Percentiles rank a stretch among this genome's conserved stretches.
phyloP scores from a whole-genome alignment of 2,888 invertebrate species.

The Drosophila mulleri region DNA sequence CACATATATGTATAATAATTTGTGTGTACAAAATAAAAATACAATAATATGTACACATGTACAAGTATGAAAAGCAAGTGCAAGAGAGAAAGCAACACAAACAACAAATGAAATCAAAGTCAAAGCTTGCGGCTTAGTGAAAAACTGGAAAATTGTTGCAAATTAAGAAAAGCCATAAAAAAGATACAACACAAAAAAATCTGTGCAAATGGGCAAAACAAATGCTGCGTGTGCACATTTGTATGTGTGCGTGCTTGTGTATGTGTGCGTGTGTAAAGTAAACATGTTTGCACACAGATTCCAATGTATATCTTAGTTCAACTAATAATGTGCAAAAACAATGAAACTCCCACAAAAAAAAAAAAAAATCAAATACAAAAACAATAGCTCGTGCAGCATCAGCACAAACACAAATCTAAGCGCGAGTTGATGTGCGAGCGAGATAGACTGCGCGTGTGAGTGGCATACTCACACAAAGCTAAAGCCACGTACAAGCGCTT shows the following conservation, averaged over 20 bases:
- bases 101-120: conserved; percentile 35
- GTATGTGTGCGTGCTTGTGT: conserved; percentile 7
- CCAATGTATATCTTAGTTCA: conserved; percentile 5
- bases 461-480: conserved; percentile 27
- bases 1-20: conserved; percentile 1
- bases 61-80: conserved; percentile 23
- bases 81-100: conserved; percentile 51
- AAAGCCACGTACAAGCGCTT: conserved; percentile 49
- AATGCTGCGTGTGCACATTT: conserved; percentile 19
- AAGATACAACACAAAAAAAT: conserved; percentile 11
- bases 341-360: conserved; percentile 60
- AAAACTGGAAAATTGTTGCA: conserved; percentile 55
- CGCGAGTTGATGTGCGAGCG: conserved; percentile 2
- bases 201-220: conserved; percentile 42
- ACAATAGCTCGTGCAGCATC: conserved; percentile 46
- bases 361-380: conserved; percentile 22
- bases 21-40: conserved; percentile 51
- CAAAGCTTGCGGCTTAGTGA: conserved; percentile 26
- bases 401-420: conserved; percentile 28
- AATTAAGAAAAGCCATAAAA: conserved; percentile 52
- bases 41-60: conserved; percentile 25
- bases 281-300: conserved; percentile 25
- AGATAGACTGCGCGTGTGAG: conserved; percentile 6
- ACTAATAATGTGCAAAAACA: conserved; percentile 52
- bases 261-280: conserved; percentile 18